Conservation (phyloP, 2,113 vertebrate species). For the Puntigrus tetrazona region DNA sequence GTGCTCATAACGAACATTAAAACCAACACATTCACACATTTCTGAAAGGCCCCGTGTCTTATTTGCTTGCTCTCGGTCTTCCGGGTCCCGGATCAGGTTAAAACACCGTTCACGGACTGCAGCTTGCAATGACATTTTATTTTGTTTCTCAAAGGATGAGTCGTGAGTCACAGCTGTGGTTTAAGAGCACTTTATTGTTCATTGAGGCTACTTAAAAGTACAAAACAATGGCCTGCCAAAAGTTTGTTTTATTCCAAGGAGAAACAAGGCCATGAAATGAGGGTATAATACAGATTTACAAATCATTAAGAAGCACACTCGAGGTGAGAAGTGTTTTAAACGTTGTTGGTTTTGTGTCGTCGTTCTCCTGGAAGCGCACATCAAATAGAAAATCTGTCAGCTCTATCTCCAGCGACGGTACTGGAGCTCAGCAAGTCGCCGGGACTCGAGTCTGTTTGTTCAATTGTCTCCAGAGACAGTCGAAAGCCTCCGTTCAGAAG, state of each 20-base stretch:
- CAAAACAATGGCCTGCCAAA: constrained; percentile 99
- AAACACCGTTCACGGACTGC: no score
- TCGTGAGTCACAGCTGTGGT: constrained; percentile 69
- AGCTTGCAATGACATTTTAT: no score
- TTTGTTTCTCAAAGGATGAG: background rate
- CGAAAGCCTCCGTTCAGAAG: constrained; percentile 69
- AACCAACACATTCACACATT: background rate
- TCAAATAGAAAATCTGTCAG: constrained; percentile 21
- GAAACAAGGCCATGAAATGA: constrained; percentile 91
- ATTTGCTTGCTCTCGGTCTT: background rate
- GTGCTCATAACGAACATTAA: background rate
- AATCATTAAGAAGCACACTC: constrained; percentile 76
- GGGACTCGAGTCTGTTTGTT: constrained; percentile 72
- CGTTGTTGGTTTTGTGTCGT: constrained; percentile 41
- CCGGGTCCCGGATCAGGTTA: no score
- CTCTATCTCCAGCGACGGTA: constrained; percentile 7
- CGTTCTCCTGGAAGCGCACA: constrained; percentile 47
- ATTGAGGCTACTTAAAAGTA: constrained; percentile 99
- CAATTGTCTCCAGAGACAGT: constrained; percentile 63
- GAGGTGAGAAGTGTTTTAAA: constrained; percentile 63
- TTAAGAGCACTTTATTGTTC: constrained; percentile 99
- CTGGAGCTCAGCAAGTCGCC: constrained; percentile 66
- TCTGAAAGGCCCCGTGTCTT: background rate
- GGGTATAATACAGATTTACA: constrained; percentile 90
- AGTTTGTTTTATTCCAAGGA: constrained; percentile 88